phyloP scores from a whole-genome alignment of 2,113 vertebrate genomes.

The Axis porcinus region DNA sequence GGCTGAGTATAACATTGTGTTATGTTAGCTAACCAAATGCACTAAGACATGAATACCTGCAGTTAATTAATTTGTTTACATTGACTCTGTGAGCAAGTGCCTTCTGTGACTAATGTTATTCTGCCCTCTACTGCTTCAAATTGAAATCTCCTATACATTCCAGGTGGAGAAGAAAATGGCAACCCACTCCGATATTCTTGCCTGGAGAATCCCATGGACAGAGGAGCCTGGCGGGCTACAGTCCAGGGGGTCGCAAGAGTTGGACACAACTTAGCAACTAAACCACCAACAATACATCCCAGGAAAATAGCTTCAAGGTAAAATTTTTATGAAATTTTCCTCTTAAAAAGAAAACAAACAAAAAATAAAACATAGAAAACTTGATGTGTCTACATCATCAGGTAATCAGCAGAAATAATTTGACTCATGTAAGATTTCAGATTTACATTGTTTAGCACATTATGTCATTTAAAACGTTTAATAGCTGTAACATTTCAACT shows the following conservation, averaged over 20 bases:
- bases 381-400: neutral
- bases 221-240: neutral
- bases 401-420: neutral
- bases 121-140: conserved; percentile 28
- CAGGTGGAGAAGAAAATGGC: neutral
- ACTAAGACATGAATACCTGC: neutral
- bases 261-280: neutral
- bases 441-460: neutral
- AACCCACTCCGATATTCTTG: neutral
- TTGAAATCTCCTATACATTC: neutral
- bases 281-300: neutral
- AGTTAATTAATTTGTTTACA: neutral
- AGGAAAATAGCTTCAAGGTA: neutral
- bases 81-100: neutral
- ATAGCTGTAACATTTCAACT: neutral
- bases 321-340: neutral
- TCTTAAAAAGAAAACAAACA: neutral
- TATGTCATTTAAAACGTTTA: neutral
- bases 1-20: neutral
- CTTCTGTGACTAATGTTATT: conserved; percentile 6
- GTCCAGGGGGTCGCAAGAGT: neutral
- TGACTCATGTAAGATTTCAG: neutral
- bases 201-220: neutral
- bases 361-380: neutral
- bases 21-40: neutral